Percentiles rank a stretch among this genome's conserved stretches.
These are phyloP conservation scores for Cheirogaleus medius DNA, from an alignment of 2,113 vertebrate species.

Conservation along the genomic window DNA sequence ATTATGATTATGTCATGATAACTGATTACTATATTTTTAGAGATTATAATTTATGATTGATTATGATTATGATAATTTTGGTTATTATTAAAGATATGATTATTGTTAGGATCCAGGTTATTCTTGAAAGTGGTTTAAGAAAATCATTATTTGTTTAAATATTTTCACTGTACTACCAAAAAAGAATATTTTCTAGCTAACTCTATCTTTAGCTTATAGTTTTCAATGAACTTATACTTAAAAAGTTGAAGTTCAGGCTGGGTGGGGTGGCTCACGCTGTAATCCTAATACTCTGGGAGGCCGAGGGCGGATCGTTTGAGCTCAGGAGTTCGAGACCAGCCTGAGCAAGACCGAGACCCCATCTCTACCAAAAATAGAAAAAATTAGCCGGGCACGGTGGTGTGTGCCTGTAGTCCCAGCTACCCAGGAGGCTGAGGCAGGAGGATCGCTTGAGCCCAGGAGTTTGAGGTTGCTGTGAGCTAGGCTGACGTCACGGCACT, in stretches of 20 bases:
- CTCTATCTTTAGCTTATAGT: not conserved
- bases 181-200: not conserved
- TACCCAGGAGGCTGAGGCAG: too few species aligned
- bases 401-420: too few species aligned
- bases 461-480: too few species aligned
- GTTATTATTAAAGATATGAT: not conserved
- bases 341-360: too few species aligned
- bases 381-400: too few species aligned
- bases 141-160: not conserved
- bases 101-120: not conserved
- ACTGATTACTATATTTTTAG: not conserved
- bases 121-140: not conserved
- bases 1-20: not conserved
- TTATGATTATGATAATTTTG: not conserved
- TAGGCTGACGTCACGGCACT: too few species aligned
- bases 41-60: not conserved
- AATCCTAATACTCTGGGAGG: too few species aligned
- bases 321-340: too few species aligned
- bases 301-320: too few species aligned
- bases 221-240: not conserved
- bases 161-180: not conserved
- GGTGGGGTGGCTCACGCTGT: too few species aligned
- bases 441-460: too few species aligned
- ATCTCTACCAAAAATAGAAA: too few species aligned
- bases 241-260: not conserved